Evolutionary conservation across 2,113 vertebrate species (phyloP), one percentile per base, ranked within the genome.

Genomic region (Proteles cristata): DNA sequence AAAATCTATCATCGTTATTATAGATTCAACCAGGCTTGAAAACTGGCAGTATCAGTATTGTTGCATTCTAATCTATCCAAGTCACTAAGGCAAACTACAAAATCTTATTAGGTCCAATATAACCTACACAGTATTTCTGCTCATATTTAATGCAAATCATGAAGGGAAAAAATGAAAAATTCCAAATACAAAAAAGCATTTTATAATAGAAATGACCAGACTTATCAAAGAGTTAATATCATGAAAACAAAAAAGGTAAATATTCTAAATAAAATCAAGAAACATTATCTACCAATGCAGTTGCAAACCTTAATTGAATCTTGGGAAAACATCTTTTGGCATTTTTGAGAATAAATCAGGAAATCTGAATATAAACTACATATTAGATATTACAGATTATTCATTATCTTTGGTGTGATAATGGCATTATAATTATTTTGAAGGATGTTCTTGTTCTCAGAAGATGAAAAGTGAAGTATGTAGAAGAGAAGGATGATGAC

Each of bases 71-170:
- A 53, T 15, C 63, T 90, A 80, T 50, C 33, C 84, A 61, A 66
- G 58, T 55, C 50, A 61, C 26, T 26, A 90, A 68, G 71, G 85
- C 50, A 85, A 90, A 71, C 33, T 33, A 43, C 31, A 88, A 93
- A 90, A 71, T 53, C 31, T 83, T 63, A 63, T 12, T 26, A 85
- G 43, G 11, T 7, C 53, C 76, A 82, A 74, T 5, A 82, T 88
- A 16, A 92, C 12, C 35, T 66, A 87, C 55, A 31, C 9, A 66
- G 16, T 43, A 88, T 65, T 88, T 80, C 66, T 96, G 21, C 68
- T 92, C 74, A 88, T 81, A 82, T 76, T n/a, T 93, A 76, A 87
- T 65, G 35, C 88, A 92, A 90, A 50, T 43, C 25, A 50, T 31
- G 45, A 88, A 48, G 45, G 17, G 43, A 83, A 93, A 43, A 61